phyloP scores from a whole-genome alignment of 2,888 invertebrate species.

The Philhelius pedissequus region DNA sequence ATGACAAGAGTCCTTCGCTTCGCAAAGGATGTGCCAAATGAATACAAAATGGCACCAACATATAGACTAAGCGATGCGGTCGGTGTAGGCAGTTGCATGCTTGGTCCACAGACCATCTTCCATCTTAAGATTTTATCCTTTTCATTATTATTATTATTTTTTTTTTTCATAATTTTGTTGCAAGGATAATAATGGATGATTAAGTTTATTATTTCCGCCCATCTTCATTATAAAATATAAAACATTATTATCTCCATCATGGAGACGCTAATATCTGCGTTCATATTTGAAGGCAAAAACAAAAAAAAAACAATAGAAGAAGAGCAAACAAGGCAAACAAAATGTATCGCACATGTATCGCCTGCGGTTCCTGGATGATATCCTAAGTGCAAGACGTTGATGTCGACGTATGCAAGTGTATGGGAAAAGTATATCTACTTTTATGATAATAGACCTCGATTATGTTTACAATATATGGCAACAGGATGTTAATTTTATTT shows the following conservation, averaged over 20 bases:
- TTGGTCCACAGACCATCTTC: background rate
- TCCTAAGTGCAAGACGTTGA: background rate
- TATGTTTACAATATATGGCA: constrained; percentile 59
- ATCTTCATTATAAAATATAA: constrained; percentile 66
- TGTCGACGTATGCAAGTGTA: background rate
- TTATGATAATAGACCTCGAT: constrained; percentile 64
- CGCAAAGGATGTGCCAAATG: constrained; percentile 63
- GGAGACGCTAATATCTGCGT: constrained; percentile 23
- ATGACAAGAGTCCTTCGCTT: constrained; percentile 64
- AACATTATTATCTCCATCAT: constrained; percentile 52
- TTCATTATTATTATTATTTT: constrained; percentile 38
- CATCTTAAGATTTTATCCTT: constrained; percentile 52
- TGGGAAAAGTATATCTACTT: constrained; percentile 4
- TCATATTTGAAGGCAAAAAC: constrained; percentile 5
- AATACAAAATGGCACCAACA: constrained; percentile 38
- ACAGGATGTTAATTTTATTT: constrained; percentile 65
- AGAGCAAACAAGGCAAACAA: constrained; percentile 13
- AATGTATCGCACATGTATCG: constrained; percentile 10
- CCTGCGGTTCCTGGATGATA: background rate
- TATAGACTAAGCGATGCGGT: background rate
- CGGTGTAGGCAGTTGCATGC: constrained; percentile 44
- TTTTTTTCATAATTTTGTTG: constrained; percentile 43
- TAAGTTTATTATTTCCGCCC: constrained; percentile 66
- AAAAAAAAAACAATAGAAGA: background rate
- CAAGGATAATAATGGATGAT: constrained; percentile 62